Evolutionary conservation across 2,888 invertebrate species (phyloP).

Genomic region (Colletes collaris): DNA sequence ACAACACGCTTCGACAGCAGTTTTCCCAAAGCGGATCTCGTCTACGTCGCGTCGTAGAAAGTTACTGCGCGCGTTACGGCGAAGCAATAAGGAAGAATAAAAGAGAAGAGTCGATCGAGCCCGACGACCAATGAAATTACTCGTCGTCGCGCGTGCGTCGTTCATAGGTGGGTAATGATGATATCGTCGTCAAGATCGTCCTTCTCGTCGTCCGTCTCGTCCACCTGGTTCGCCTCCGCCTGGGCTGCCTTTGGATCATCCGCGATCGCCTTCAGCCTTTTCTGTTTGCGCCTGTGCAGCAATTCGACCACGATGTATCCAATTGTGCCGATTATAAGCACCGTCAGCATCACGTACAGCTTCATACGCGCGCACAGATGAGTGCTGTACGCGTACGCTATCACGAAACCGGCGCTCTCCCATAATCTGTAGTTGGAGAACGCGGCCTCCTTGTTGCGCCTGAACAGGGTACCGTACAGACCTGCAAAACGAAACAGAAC

Average conservation of each 20-base stretch:
- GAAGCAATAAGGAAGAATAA: constrained; percentile 25
- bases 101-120: constrained; percentile 38
- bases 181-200: constrained; percentile 95
- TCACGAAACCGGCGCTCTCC: constrained; percentile 95
- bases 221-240: constrained; percentile 85
- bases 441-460: constrained; percentile 95
- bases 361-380: constrained; percentile 94
- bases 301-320: constrained; percentile 93
- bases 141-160: constrained; percentile 7
- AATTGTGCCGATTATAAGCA: constrained; percentile 88
- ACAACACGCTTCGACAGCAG: neutral
- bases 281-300: constrained; percentile 91
- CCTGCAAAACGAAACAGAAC: constrained; percentile 84
- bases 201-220: constrained; percentile 93
- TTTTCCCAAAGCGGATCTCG: too few species aligned
- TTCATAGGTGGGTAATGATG: constrained; percentile 92
- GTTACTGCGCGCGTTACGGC: constrained; percentile 5
- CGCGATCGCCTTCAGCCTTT: constrained; percentile 88
- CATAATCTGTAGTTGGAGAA: constrained; percentile 95
- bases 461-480: constrained; percentile 93
- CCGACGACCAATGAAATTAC: constrained; percentile 26
- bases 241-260: constrained; percentile 88
- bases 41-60: neutral
- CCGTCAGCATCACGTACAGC: constrained; percentile 92
- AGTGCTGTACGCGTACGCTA: constrained; percentile 95